Base-by-base conservation (phyloP, 37 sponge, comb jelly and placozoan genomes). In the Ephydatia muelleri region DNA sequence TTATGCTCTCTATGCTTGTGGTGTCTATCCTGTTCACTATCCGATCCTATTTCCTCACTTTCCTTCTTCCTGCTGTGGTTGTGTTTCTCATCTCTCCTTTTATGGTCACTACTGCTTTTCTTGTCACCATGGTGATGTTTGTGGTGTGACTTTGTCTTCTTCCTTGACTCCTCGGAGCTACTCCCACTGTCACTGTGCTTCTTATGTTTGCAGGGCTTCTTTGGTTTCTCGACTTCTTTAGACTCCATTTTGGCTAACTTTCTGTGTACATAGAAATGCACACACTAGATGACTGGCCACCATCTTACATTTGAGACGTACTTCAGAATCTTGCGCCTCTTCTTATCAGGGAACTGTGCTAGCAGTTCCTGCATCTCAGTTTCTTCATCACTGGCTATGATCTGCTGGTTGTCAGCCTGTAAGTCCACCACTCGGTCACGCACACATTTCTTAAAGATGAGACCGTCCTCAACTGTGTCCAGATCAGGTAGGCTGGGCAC, bases 371-470 rank as follows among this genome's bases (percentile, higher is more conserved):
- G 68, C 23, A 80, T 49, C 73, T 89, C 83, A 29, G 73, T 89
- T 25, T 94, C 95, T 19, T 88, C 92, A 57, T 85, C 85, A 12
- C 83, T 81, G 37, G 73, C 79, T 19, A 89, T 23, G 37, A 82
- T 80, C 78, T 92, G 92, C 86, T 95, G 96, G 70, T 93, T 89
- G 38, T 67, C 26, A 57, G 91, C 93, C 23, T 31, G 12, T 1
- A 69, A 2, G 66, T 93, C 88, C 6, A 93, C 85, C 6, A 83
- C 69, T 28, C 85, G 74, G 27, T 91, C 91, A 65, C 67, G 72
- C 49, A 89, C 96, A 82, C 90, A 89, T 67, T 86, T 86, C 35
- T 86, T 92, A 78, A 95, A 90, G 19, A 83, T 77, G 38, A 95
- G 80, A 5, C 96, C 96, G 87, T 95, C 93, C 64, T 90, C 87